Evolutionary conservation across 64 coral and sea anemone genomes (phyloP).

Genomic region (Catalaphyllia jardinei): DNA sequence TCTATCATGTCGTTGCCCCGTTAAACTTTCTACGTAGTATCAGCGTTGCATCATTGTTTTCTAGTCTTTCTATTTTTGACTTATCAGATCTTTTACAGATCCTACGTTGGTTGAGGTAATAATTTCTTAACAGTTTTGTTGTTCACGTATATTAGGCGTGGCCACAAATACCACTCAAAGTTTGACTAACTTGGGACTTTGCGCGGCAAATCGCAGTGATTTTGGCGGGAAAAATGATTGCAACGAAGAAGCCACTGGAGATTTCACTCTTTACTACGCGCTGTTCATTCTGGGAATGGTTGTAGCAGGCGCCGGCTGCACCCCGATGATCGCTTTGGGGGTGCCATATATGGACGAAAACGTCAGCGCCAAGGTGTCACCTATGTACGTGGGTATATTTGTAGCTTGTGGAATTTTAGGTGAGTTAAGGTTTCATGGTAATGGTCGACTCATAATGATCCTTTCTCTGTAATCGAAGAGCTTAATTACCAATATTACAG

Average conservation of each 20-base stretch:
- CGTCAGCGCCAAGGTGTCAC: conserved; percentile 48
- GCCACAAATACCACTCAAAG: not conserved
- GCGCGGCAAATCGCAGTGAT: not conserved
- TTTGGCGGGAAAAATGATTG: not conserved
- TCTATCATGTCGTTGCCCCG: too few relatives aligned
- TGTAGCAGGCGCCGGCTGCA: conserved; percentile 48
- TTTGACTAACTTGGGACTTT: not conserved
- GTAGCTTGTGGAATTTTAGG: conserved; percentile 60
- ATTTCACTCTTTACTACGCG: conserved; percentile 33
- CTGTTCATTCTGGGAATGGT: conserved; percentile 72
- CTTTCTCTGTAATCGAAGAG: not conserved
- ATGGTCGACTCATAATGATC: not conserved
- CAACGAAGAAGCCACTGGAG: not conserved
- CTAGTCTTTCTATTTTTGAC: too few relatives aligned
- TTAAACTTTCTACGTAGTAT: too few relatives aligned
- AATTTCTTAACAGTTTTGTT: too few relatives aligned
- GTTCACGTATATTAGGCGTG: not conserved
- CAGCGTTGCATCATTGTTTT: too few relatives aligned
- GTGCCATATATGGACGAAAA: conserved; percentile 82
- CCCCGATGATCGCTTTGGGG: conserved; percentile 65
- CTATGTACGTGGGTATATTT: conserved; percentile 73
- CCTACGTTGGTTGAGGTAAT: too few relatives aligned
- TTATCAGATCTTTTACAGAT: too few relatives aligned
- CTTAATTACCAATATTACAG: not conserved
- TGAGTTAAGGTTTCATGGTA: not conserved